Conservation (phyloP, 2,888 invertebrate species). For the Tipula lateralis region DNA sequence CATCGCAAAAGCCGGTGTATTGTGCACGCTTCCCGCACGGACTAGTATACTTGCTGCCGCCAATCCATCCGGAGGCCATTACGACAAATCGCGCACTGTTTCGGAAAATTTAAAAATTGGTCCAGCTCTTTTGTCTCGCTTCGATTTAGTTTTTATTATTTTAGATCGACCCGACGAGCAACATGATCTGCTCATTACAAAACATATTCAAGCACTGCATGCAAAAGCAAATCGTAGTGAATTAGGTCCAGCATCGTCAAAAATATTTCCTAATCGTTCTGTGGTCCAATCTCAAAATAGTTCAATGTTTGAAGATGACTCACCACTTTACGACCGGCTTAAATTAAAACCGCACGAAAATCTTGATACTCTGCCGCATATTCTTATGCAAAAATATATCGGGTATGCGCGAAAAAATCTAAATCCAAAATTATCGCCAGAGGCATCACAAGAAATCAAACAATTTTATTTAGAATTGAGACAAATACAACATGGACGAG, state of each 20-base stretch:
- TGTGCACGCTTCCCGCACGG: slow-evolving; percentile 74
- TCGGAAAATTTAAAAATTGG: slow-evolving; percentile 84
- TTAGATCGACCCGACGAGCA: slow-evolving; percentile 76
- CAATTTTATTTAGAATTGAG: slow-evolving; percentile 77
- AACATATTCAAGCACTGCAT: slow-evolving; percentile 76
- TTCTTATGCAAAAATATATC: slow-evolving; percentile 81
- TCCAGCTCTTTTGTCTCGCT: slow-evolving; percentile 80
- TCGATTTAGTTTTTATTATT: slow-evolving; percentile 88
- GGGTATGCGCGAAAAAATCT: slow-evolving; percentile 81
- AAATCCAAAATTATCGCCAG: slow-evolving; percentile 67
- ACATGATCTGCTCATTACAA: slow-evolving; percentile 36
- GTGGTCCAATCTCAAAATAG: slow-evolving; percentile 34
- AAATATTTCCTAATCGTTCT: slow-evolving; percentile 45
- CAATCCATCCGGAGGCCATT: slow-evolving; percentile 85
- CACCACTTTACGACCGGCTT: slow-evolving; percentile 35
- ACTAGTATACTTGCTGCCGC: slow-evolving; percentile 88
- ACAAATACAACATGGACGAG: slow-evolving; percentile 58
- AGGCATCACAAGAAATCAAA: slow-evolving; percentile 67
- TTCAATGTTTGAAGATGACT: background rate
- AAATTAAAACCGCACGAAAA: slow-evolving; percentile 55
- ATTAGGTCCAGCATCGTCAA: slow-evolving; percentile 44
- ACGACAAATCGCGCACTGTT: slow-evolving; percentile 80
- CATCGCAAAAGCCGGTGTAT: slow-evolving; percentile 84
- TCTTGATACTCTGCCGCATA: slow-evolving; percentile 68
- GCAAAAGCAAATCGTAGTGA: slow-evolving; percentile 45